Evolutionary conservation across 2,797 vertebrate genomes (phyloP), one percentile per base, ranked within the genome.

Genomic region (Hydrolagus colliei): DNA sequence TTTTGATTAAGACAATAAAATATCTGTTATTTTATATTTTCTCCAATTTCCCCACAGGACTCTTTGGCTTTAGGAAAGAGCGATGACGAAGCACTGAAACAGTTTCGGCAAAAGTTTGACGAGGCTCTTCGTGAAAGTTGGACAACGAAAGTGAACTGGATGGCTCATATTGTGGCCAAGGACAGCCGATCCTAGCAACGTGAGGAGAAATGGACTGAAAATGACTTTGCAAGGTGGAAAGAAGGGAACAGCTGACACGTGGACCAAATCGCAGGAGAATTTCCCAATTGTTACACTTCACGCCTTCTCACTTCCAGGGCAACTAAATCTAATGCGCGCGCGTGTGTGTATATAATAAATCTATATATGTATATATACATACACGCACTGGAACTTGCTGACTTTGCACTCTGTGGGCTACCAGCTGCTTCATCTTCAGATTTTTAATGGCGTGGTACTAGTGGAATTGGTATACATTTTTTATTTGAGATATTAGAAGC

Each of bases 111-210:
- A 88, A 99, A 99, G 92, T 99, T 99, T 88, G 97, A 99, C 18
- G 98, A 99, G 92, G 98, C 98, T 0, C 94, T 99, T 87, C 92
- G 97, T 90, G 98, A 99, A 91, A 99, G 98, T 90, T 99, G 98
- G 98, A 98, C 98, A 85, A 99, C 98, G 89, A 99, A 99, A 95
- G 97, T 99, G 88, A 99, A 99, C 94, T 99, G 97, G 98, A 99
- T 99, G 98, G 98, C 98, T 20, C 98, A 99, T 91, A 99, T 97
- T 13, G 96, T 99, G 88, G 95, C 96, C 67, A 98, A 97, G 89
- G 96, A 98, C 92, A 97, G 97, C 92, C 95, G 96, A 89, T 98
- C 97, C 79, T 99, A 97, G 92, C 86, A 82, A 88, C 72, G 76
- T 89, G 93, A 92, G 88, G 93, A 92, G 88, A 67, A 65, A 75